A percentile compares a stretch with the other conserved stretches of the same genome.
Conservation (phyloP, 1,140 invertebrate genomes). For the Atta texana region DNA sequence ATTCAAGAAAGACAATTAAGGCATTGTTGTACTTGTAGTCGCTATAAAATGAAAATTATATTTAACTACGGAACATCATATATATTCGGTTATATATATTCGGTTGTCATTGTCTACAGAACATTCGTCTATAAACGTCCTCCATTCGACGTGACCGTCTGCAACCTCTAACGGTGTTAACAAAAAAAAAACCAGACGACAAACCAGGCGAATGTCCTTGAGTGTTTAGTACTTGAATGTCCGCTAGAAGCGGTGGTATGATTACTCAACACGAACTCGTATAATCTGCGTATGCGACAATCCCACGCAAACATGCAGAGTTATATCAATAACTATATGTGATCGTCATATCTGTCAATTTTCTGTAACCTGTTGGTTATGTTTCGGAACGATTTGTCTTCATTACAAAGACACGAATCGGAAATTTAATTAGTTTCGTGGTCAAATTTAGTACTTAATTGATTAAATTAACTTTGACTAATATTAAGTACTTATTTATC, state of each 20-base stretch:
- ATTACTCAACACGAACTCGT: not conserved
- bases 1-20: too few relatives aligned
- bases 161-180: slow-evolving; percentile 82
- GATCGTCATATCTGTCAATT: not conserved
- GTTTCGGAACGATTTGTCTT: not conserved
- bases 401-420: not conserved
- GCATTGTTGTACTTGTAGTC: too few relatives aligned
- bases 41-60: too few relatives aligned
- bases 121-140: slow-evolving; percentile 52
- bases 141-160: slow-evolving; percentile 80
- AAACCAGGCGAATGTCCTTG: slow-evolving; percentile 69
- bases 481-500: not conserved
- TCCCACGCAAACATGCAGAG: not conserved
- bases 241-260: slow-evolving; percentile 33
- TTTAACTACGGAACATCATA: not conserved
- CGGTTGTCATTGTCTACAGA: slow-evolving; percentile 21
- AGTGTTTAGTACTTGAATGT: slow-evolving; percentile 59
- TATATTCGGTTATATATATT: too few relatives aligned
- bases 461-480: slow-evolving; percentile 28
- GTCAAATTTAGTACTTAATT: not conserved
- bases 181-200: slow-evolving; percentile 67
- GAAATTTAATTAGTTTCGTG: not conserved
- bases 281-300: not conserved
- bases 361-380: not conserved
- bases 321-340: not conserved